Evolutionary conservation across 2,797 vertebrate species (phyloP).

Genomic region (Hypotaenidia okinawae): DNA sequence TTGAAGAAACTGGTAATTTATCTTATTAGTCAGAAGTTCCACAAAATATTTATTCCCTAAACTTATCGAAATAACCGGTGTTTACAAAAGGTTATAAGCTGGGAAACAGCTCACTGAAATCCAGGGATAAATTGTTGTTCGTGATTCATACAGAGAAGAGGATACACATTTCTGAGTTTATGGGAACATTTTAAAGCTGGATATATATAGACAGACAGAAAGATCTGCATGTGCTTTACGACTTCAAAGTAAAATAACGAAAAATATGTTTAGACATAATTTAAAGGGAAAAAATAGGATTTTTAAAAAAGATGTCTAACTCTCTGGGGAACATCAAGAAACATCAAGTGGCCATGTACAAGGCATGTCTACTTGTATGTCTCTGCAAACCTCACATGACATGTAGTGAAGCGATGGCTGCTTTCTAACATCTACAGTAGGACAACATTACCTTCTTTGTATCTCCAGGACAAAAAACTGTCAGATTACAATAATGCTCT

Average conservation of each 20-base stretch:
- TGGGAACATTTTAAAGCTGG: not conserved
- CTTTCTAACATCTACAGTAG: fast-evolving
- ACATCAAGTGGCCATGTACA: not conserved
- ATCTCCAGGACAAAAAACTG: not conserved
- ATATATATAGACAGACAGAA: not conserved
- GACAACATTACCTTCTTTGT: not conserved
- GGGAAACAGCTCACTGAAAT: not conserved
- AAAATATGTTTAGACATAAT: not conserved
- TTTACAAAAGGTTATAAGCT: slow-evolving; percentile 28
- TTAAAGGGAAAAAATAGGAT: fast-evolving
- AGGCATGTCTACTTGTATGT: not conserved
- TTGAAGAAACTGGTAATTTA: slow-evolving; percentile 40
- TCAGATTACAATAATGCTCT: not conserved
- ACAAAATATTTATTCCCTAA: slow-evolving; percentile 60
- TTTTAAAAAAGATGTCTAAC: not conserved
- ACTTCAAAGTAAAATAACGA: not conserved
- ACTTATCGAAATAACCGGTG: not conserved
- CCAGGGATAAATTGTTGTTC: slow-evolving; percentile 8
- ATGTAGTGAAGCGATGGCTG: not conserved
- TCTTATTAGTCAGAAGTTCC: slow-evolving; percentile 13
- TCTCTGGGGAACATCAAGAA: not conserved
- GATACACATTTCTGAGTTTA: not conserved
- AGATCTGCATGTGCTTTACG: not conserved
- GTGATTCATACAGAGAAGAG: not conserved
- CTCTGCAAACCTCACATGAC: not conserved